Evolutionary conservation across 2,113 vertebrate species (phyloP), one percentile per base, ranked within the genome.

Genomic region (Saimiri boliviensis): DNA sequence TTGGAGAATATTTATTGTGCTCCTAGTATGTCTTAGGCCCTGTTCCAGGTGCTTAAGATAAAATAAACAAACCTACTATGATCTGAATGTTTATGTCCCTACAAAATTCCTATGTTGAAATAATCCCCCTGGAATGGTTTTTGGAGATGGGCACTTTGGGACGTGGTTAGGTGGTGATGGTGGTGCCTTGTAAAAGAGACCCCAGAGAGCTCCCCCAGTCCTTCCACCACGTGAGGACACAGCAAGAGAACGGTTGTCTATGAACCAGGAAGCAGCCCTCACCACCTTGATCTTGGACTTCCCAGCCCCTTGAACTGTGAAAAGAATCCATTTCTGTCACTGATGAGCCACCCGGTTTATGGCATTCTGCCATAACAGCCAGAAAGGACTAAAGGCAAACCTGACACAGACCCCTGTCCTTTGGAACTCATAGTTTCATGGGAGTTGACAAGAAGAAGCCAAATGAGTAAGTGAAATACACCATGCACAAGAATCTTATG

Each of bases 401-500:
- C 80, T 47, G 35, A 58, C 32, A 45, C 9, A 11, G 60, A 23
- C 6, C 17, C 66, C 68, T 74, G 14, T 60, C n/a, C 12, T 71
- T 56, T 19, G 20, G 20, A 80, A 56, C 20, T 56, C 63, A 1
- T 13, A 40, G 13, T n/a, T 56, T 12, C 49, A 8, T 25, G 9
- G 30, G 11, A 45, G 25, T 21, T 23, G 3, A 23, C 8, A 32
- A n/a, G 1, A 12, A 56, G 20, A 56, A 56, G 11, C 20, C 27
- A 68, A 45, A 85, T 8, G 6, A 45, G 5, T 32, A 37, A 32
- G 42, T 30, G 1, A 13, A 52, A 66, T 49, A n/a, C 54, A 14
- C 16, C 2, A 6, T 54, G 8, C 11, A 14, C 7, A 21, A 35
- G 25, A 19, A 45, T 19, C 40, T 1, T 21, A 32, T 2, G 5